phyloP scores from a whole-genome alignment of 2,113 vertebrate genomes.

The Sinocyclocheilus grahami region DNA sequence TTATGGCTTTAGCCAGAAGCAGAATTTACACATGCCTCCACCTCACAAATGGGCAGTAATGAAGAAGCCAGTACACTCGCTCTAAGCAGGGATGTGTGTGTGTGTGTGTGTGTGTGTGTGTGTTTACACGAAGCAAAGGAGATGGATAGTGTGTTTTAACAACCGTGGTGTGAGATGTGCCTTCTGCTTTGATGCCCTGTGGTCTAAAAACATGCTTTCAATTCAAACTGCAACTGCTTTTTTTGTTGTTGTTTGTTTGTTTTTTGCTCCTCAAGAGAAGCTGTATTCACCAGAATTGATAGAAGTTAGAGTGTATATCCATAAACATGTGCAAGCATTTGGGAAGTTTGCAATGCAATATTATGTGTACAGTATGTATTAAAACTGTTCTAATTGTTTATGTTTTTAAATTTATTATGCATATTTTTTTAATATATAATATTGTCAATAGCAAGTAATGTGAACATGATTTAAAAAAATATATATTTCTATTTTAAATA shows the following conservation, averaged over 20 bases:
- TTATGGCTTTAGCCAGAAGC: slow-evolving; percentile 34
- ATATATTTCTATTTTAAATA: too few relatives aligned
- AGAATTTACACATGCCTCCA: slow-evolving; percentile 49
- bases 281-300: neutral
- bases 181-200: slow-evolving; percentile 15
- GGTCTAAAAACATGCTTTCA: slow-evolving; percentile 17
- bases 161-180: neutral
- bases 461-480: too few relatives aligned
- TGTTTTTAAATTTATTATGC: neutral
- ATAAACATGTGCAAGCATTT: neutral
- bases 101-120: neutral
- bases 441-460: neutral
- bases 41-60: slow-evolving; percentile 23
- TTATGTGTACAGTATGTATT: neutral
- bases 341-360: too few relatives aligned
- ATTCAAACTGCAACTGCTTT: neutral
- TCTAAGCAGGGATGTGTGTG: slow-evolving; percentile 6
- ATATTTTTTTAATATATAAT: neutral
- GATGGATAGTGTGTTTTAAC: slow-evolving; percentile 7
- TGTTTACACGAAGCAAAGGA: neutral
- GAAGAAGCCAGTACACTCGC: neutral
- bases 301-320: neutral
- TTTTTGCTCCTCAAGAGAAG: neutral
- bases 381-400: neutral
- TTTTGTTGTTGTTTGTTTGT: neutral